These are phyloP conservation scores for Antennarius striatus DNA, from an alignment of 2,113 vertebrate species.

Conservation along the genomic window DNA sequence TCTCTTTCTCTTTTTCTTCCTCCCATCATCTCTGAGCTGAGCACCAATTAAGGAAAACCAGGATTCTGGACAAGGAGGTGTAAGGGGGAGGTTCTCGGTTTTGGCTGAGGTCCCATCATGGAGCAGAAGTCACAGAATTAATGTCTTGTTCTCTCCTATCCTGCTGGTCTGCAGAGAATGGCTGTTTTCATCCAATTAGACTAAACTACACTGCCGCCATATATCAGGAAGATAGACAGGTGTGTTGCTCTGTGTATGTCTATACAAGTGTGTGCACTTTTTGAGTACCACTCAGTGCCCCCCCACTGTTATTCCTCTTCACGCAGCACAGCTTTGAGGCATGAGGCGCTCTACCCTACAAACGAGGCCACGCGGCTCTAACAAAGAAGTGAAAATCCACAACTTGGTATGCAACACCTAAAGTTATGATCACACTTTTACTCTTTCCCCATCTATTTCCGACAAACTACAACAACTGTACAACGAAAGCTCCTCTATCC, in stretches of 20 bases:
- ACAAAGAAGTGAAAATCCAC: no score
- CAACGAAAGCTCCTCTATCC: background rate
- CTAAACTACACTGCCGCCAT: background rate
- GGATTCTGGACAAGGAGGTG: constrained; percentile 51
- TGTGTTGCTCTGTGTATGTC: constrained; percentile 21
- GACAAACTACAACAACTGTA: constrained; percentile 4
- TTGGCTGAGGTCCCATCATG: constrained; percentile 42
- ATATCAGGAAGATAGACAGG: constrained; percentile 4
- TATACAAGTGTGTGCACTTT: constrained; percentile 6
- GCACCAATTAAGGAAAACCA: constrained; percentile 72
- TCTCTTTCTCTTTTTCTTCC: constrained; percentile 21
- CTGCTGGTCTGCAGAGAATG: constrained; percentile 32
- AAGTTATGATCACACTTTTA: no score
- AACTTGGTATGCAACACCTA: no score
- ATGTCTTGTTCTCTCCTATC: constrained; percentile 38
- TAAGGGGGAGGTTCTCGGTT: constrained; percentile 21
- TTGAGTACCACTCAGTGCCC: constrained; percentile 34
- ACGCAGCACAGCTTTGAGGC: constrained; percentile 23
- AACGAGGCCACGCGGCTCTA: no score
- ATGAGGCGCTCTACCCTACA: constrained; percentile 10
- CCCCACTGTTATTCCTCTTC: constrained; percentile 25
- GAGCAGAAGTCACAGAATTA: constrained; percentile 38
- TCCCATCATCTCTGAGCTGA: constrained; percentile 43
- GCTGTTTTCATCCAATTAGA: constrained; percentile 52
- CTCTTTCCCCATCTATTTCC: background rate